A percentile compares a stretch with the other conserved stretches of the same genome.
These are phyloP conservation scores for Philypnodon macrostomus DNA, from an alignment of 2,797 vertebrate genomes.

Conservation along the genomic window DNA sequence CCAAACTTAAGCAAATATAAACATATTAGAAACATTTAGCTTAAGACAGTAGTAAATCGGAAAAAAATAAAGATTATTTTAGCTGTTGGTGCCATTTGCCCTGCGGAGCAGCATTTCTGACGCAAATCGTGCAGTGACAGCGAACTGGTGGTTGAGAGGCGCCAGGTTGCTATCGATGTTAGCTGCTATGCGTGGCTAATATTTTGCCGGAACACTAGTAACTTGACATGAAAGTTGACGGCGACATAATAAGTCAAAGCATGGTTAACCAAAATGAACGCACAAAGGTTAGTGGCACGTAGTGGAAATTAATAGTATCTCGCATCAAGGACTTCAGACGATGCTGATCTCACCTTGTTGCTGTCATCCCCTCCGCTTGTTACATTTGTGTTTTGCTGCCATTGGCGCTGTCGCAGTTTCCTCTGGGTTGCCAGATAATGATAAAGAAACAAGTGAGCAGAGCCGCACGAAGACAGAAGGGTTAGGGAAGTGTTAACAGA, in stretches of 20 bases:
- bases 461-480: slow-evolving; percentile 14
- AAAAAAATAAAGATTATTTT: not conserved
- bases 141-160: slow-evolving; percentile 19
- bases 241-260: slow-evolving; percentile 5
- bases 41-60: not conserved
- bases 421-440: slow-evolving; percentile 69
- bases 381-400: slow-evolving; percentile 65
- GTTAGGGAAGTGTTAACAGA: slow-evolving; percentile 1
- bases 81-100: not conserved
- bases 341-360: slow-evolving; percentile 74
- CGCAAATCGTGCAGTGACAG: not conserved
- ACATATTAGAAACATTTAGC: not conserved
- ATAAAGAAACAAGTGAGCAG: slow-evolving; percentile 50
- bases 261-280: not conserved
- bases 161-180: slow-evolving; percentile 51
- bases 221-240: slow-evolving; percentile 62
- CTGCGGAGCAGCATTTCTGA: not conserved
- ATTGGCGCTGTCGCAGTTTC: slow-evolving; percentile 76
- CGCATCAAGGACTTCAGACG: slow-evolving; percentile 18
- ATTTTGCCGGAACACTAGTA: slow-evolving; percentile 41
- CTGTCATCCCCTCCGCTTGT: slow-evolving; percentile 75
- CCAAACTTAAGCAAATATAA: not conserved
- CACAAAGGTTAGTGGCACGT: not conserved
- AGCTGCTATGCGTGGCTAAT: slow-evolving; percentile 42
- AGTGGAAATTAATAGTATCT: slow-evolving; percentile 1